Evolutionary conservation across 2,888 invertebrate genomes (phyloP).

Genomic region (Ochropleura leucogaster): DNA sequence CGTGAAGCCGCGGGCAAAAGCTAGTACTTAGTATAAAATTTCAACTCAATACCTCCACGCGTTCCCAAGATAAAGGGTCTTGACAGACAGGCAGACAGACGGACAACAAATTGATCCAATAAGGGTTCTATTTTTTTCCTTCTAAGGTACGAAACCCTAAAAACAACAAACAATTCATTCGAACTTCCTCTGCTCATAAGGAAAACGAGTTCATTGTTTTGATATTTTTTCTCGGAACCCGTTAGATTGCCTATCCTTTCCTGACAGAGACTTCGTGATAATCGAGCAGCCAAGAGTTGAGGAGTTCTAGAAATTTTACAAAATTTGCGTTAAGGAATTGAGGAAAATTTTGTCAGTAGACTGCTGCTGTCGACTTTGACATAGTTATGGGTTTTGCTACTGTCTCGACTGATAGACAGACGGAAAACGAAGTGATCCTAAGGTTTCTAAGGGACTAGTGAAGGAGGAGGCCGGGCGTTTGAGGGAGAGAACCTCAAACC

Average conservation of each 20-base stretch:
- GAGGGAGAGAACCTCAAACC: too few species aligned
- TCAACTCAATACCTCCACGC: too few species aligned
- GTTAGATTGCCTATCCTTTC: slow-evolving; percentile 59
- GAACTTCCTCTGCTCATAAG: slow-evolving; percentile 58
- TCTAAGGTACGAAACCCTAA: slow-evolving; percentile 15
- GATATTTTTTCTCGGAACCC: slow-evolving; percentile 61
- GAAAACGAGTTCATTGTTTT: slow-evolving; percentile 67
- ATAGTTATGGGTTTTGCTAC: not conserved
- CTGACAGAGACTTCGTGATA: slow-evolving; percentile 54
- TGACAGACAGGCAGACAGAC: too few species aligned
- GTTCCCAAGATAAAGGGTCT: too few species aligned
- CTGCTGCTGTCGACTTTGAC: not conserved
- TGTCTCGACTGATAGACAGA: too few species aligned
- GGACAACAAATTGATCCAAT: too few species aligned
- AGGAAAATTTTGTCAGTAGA: slow-evolving; percentile 31
- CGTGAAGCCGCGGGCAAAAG: too few species aligned
- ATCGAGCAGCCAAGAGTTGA: slow-evolving; percentile 31
- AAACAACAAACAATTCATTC: slow-evolving; percentile 62
- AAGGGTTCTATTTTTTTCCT: too few species aligned
- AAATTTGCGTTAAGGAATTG: slow-evolving; percentile 9
- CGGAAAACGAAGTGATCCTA: too few species aligned
- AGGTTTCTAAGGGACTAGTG: too few species aligned
- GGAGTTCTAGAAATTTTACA: slow-evolving; percentile 51
- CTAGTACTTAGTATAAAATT: too few species aligned
- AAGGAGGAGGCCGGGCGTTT: too few species aligned